These are phyloP conservation scores for Rhopalosiphum maidis DNA, from an alignment of 1,140 invertebrate species.

Conservation along the genomic window DNA sequence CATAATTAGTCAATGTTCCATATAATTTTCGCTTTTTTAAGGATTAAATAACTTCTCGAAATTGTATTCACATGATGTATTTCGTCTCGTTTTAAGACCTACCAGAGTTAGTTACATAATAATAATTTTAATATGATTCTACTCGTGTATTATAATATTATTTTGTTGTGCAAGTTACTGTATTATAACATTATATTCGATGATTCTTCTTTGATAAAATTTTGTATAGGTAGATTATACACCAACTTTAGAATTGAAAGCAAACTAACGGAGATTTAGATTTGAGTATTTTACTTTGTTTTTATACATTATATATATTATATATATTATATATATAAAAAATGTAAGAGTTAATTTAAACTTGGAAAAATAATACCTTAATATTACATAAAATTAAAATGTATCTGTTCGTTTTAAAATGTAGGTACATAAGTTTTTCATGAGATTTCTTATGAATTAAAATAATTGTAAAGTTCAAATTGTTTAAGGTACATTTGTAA, in stretches of 20 bases:
- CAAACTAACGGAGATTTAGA: not conserved
- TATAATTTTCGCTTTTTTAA: slow-evolving; percentile 25
- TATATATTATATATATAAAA: too few relatives aligned
- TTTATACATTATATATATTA: not conserved
- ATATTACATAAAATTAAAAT: too few relatives aligned
- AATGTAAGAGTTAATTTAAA: too few relatives aligned
- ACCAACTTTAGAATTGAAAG: not conserved
- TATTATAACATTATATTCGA: not conserved
- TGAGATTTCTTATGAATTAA: too few relatives aligned
- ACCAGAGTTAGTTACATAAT: not conserved
- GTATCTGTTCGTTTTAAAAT: too few relatives aligned
- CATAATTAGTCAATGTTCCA: slow-evolving; percentile 23
- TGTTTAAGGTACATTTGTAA: not conserved
- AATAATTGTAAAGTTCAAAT: too few relatives aligned
- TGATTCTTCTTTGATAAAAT: not conserved
- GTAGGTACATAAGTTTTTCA: too few relatives aligned
- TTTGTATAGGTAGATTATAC: too few relatives aligned
- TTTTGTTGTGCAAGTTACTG: not conserved
- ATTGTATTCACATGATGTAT: slow-evolving; percentile 37
- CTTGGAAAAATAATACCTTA: too few relatives aligned
- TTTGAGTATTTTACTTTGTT: not conserved
- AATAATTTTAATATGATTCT: not conserved
- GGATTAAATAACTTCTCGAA: not conserved
- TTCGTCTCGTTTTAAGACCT: not conserved
- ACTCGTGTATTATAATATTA: not conserved